Evolutionary conservation across 2,797 vertebrate genomes (phyloP).

Genomic region (Microctenopoma stevenorrisi): DNA sequence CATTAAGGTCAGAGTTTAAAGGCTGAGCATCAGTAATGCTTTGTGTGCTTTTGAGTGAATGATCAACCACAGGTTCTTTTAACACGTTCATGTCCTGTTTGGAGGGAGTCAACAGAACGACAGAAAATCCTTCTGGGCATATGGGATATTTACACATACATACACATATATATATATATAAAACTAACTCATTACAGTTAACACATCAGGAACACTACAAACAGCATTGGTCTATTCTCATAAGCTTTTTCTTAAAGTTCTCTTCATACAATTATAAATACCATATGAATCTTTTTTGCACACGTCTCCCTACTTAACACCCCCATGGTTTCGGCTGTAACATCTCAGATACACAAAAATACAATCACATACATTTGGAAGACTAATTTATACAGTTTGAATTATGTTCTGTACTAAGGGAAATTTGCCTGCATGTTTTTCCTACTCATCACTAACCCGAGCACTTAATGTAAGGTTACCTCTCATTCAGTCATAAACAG

Average conservation of each 20-base stretch:
- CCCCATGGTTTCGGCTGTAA: too few species aligned
- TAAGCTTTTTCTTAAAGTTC: constrained; percentile 5
- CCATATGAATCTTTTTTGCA: not conserved
- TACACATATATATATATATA: too few species aligned
- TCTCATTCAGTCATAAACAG: too few species aligned
- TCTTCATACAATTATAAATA: not conserved
- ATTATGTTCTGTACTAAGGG: too few species aligned
- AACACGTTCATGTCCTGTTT: not conserved
- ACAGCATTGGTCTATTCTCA: not conserved
- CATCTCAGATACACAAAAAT: too few species aligned
- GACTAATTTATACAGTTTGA: too few species aligned
- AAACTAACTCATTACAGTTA: too few species aligned
- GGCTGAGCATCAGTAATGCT: not conserved
- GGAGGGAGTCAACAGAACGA: not conserved
- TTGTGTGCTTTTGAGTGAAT: not conserved
- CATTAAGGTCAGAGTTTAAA: constrained; percentile 3
- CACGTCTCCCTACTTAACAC: too few species aligned
- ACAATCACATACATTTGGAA: too few species aligned
- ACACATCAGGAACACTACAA: not conserved
- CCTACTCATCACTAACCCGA: too few species aligned
- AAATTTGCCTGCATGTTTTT: not conserved
- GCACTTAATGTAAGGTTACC: too few species aligned
- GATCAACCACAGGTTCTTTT: constrained; percentile 4
- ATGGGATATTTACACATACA: too few species aligned
- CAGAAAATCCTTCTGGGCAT: not conserved